A percentile compares a stretch with the other conserved stretches of the same genome.
These are phyloP conservation scores for Metacarcinus magister DNA, from an alignment of 2,888 invertebrate species.

Conservation along the genomic window DNA sequence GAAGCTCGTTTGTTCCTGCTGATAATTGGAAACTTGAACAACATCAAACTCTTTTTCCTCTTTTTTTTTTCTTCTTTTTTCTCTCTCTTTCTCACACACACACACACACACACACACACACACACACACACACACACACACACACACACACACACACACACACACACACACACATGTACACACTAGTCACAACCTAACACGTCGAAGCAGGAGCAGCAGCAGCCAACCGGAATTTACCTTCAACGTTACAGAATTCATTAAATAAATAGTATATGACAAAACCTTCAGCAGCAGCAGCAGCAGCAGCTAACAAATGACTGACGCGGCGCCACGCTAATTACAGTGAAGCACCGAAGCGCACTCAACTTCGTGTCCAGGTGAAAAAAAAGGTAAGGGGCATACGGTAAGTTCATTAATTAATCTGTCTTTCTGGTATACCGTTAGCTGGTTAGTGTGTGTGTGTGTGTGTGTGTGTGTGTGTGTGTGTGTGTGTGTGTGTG, in stretches of 20 bases:
- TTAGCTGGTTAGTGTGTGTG: neutral
- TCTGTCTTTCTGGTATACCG: neutral
- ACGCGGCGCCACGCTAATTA: neutral
- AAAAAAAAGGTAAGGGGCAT: neutral
- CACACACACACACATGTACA: too few species aligned
- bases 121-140: too few species aligned
- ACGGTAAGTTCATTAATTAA: slow-evolving; percentile 14
- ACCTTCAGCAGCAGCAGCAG: neutral
- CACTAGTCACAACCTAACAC: too few species aligned
- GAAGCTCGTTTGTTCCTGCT: neutral
- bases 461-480: slow-evolving; percentile 13
- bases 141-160: too few species aligned
- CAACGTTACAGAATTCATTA: neutral
- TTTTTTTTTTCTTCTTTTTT: neutral
- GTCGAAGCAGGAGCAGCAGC: too few species aligned
- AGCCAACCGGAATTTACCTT: too few species aligned
- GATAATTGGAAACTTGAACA: neutral
- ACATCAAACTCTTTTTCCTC: neutral
- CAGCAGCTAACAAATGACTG: neutral
- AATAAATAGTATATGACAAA: neutral
- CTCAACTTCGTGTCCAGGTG: neutral
- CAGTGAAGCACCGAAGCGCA: neutral
- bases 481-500: slow-evolving; percentile 19
- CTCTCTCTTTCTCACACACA: neutral
- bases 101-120: neutral